A percentile compares a stretch with the other conserved stretches of the same genome.
Evolutionary conservation across 2,113 vertebrate species (phyloP).

Genomic region (Australoheros scitulus): DNA sequence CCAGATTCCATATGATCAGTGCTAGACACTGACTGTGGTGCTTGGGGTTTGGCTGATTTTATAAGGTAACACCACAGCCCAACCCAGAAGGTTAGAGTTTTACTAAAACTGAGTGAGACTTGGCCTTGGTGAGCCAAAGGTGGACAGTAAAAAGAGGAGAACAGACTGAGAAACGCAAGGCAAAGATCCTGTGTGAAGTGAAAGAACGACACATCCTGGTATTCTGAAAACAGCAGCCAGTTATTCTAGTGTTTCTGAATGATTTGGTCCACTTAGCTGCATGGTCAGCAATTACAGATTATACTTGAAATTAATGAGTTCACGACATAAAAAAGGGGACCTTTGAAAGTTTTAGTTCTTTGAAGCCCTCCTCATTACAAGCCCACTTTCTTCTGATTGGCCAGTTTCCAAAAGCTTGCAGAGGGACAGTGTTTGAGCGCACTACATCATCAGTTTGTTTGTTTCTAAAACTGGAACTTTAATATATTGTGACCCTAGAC

Average conservation of each 20-base stretch:
- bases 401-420: neutral
- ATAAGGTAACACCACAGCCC: neutral
- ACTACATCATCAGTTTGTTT: neutral
- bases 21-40: no score
- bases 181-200: neutral
- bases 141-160: neutral
- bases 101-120: no score
- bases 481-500: neutral
- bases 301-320: neutral
- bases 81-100: no score
- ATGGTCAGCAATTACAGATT: no score
- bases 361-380: neutral
- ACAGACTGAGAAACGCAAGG: neutral
- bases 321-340: neutral
- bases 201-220: neutral
- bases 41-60: no score
- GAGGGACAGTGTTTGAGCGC: accelerated
- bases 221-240: neutral
- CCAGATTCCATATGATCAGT: no score
- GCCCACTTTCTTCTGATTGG: neutral
- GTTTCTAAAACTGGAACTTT: neutral
- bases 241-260: neutral
- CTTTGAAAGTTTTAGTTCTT: neutral
- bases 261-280: neutral
- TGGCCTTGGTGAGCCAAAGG: no score